Evolutionary conservation across 2,113 vertebrate species (phyloP), one percentile per base, ranked within the genome.

Genomic region (Anguilla rostrata): DNA sequence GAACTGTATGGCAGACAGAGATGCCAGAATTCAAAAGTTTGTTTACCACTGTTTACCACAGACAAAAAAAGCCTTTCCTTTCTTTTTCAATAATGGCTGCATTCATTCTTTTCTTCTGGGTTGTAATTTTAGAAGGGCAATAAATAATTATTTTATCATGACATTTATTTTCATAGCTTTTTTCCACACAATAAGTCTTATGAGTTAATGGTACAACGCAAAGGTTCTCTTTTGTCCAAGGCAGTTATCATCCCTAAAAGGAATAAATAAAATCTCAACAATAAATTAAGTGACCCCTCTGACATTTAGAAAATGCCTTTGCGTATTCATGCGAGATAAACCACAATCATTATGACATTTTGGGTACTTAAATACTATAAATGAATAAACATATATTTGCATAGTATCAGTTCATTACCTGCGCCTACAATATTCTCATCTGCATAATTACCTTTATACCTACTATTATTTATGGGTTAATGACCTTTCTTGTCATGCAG

Each of bases 281-380:
- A 75, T 71, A 71, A 84, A 43, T 49, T 46, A 49, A 84, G 57
- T 75, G 39, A 84, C 60, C 15, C 63, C 63, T 14, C 39, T 84
- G 83, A 75, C 83, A 84, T 84, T 84, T 84, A 75, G 39, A 75
- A 75, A 75, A 84, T 63, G 39, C 5, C 63, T 75, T 40, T 40
- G 43, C 41, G 57, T 41, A 43, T 84, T n/a, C 39, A 29, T n/a
- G 63, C n/a, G 39, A 71, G 83, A 46, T 75, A 39, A 84, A 84
- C 26, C 43, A 46, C 39, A n/a, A 71, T 84, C 63, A 75, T 43
- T 71, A 39, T 84, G 83, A 84, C 83, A 87, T 85, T 89, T 88
- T 78, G 34, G 63, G n/a, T 26, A 60, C 78, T 80, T 82, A 89
- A 82, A 86, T 84, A 87, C 82, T 84, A 85, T 81, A 75, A 87